Percentiles rank a stretch among this genome's conserved stretches.
These are phyloP conservation scores for Onychomys arenicola DNA, from an alignment of 2,797 vertebrate genomes.

Conservation along the genomic window DNA sequence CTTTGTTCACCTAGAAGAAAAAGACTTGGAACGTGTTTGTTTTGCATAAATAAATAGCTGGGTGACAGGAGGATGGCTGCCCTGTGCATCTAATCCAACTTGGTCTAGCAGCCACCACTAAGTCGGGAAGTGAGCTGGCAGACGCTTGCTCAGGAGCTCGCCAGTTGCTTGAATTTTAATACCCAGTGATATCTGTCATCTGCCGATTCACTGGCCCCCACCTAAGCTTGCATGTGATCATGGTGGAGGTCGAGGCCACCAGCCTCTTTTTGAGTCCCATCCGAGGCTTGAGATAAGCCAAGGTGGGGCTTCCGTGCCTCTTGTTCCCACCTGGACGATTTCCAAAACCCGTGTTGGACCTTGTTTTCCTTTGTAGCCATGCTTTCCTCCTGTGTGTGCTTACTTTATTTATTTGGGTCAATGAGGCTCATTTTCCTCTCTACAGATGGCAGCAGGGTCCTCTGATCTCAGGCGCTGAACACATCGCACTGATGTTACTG, in stretches of 20 bases:
- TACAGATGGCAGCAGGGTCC: slow-evolving; percentile 85
- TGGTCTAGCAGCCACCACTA: slow-evolving; percentile 79
- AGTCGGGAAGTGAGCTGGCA: slow-evolving; percentile 75
- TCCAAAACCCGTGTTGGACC: slow-evolving; percentile 37
- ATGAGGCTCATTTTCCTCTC: slow-evolving; percentile 79
- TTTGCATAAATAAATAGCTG: slow-evolving; percentile 83
- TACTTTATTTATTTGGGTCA: slow-evolving; percentile 76
- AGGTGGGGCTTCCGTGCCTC: slow-evolving; percentile 64
- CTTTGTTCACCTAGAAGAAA: slow-evolving; percentile 84
- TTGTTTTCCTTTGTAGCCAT: slow-evolving; percentile 24
- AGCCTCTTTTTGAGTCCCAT: slow-evolving; percentile 75
- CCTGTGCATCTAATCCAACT: slow-evolving; percentile 78
- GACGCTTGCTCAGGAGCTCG: slow-evolving; percentile 55
- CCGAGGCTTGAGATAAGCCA: slow-evolving; percentile 76
- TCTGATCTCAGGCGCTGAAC: slow-evolving; percentile 70
- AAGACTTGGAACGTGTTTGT: slow-evolving; percentile 83
- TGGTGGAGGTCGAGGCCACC: slow-evolving; percentile 50
- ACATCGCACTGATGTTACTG: slow-evolving; percentile 51
- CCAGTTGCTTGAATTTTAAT: slow-evolving; percentile 83
- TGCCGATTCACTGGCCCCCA: slow-evolving; percentile 64
- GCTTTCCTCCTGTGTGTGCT: not conserved
- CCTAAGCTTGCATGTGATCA: slow-evolving; percentile 71
- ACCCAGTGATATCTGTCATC: slow-evolving; percentile 76
- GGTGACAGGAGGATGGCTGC: slow-evolving; percentile 66
- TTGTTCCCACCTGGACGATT: slow-evolving; percentile 55